Evolutionary conservation across 2,113 vertebrate species (phyloP).

Genomic region (Chlorodrepanis virens): DNA sequence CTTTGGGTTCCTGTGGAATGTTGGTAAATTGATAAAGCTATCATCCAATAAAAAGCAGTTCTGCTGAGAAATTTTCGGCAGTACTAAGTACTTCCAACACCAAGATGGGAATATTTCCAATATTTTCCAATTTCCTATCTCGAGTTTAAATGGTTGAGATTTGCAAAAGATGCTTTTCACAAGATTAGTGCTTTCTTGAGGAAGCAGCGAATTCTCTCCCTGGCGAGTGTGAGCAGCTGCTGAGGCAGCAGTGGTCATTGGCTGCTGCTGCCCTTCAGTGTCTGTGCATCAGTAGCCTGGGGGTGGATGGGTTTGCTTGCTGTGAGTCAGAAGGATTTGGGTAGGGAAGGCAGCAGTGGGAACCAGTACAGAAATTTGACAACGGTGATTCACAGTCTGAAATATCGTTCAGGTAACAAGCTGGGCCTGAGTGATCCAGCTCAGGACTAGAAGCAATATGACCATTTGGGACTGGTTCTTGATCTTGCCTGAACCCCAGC

Average conservation of each 20-base stretch:
- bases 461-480: not conserved
- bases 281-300: accelerated
- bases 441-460: not conserved
- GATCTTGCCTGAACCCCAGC: not conserved
- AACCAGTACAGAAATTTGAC: not conserved
- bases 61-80: not conserved
- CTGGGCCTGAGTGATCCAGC: not conserved
- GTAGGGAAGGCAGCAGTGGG: not conserved
- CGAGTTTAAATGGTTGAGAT: not conserved
- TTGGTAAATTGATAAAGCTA: not conserved
- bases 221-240: not conserved
- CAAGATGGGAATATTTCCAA: not conserved
- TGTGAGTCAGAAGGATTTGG: not conserved
- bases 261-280: not conserved
- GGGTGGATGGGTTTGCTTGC: not conserved
- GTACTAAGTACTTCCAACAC: not conserved
- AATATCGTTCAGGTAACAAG: not conserved
- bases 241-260: not conserved
- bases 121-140: too few relatives aligned
- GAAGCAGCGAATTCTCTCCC: not conserved
- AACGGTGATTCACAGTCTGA: not conserved
- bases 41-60: not conserved
- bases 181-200: not conserved
- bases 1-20: not conserved
- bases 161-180: not conserved